Evolutionary conservation across 2,113 vertebrate species (phyloP).

Genomic region (Brienomyrus longianalis): DNA sequence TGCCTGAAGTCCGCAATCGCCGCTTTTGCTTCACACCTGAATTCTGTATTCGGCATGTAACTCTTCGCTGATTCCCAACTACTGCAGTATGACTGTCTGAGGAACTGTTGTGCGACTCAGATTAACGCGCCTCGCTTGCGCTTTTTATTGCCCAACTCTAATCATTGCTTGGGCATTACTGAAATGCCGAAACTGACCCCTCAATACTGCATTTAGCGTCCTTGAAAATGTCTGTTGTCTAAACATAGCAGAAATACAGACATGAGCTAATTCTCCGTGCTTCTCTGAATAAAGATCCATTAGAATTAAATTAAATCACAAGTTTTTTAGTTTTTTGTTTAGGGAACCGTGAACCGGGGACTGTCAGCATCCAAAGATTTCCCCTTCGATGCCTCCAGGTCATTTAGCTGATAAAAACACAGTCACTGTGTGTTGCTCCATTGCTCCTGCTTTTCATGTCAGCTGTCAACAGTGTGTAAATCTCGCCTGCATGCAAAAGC

Average conservation of each 20-base stretch:
- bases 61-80: neutral
- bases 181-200: neutral
- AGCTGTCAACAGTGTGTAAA: slow-evolving; percentile 26
- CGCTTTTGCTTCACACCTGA: neutral
- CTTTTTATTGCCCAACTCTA: neutral
- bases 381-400: neutral
- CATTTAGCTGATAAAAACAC: neutral
- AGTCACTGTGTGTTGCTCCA: neutral
- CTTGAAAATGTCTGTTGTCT: neutral
- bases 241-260: neutral
- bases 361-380: neutral
- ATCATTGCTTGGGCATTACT: neutral
- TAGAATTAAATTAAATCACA: neutral
- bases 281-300: neutral
- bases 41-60: neutral
- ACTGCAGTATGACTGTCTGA: neutral
- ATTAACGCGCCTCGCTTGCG: neutral
- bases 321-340: neutral
- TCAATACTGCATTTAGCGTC: neutral
- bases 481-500: slow-evolving; percentile 27
- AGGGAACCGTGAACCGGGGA: neutral
- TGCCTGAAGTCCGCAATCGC: slow-evolving; percentile 25
- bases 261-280: neutral
- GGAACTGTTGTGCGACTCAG: neutral
- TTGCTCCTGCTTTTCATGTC: neutral